Evolutionary conservation across 37 sponge, comb jelly and placozoan species (phyloP).

Genomic region (Mnemiopsis leidyi): DNA sequence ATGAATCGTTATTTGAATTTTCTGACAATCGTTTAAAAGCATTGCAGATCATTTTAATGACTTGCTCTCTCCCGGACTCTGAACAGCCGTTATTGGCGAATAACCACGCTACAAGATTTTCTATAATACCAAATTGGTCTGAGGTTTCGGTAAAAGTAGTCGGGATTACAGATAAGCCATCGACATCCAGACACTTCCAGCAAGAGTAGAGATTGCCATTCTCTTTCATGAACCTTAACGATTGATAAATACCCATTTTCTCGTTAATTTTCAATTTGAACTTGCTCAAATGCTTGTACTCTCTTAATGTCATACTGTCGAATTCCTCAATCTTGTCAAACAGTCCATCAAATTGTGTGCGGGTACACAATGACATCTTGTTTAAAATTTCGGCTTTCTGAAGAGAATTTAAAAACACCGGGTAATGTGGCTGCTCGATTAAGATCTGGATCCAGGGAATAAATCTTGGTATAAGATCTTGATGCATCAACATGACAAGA

Average conservation of each 20-base stretch:
- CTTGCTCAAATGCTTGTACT: neutral
- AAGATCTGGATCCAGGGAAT: neutral
- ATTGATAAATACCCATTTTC: neutral
- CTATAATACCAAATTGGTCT: neutral
- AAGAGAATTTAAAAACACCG: neutral
- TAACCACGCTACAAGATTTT: neutral
- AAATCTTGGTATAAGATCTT: slow-evolving; percentile 3
- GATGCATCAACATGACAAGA: neutral
- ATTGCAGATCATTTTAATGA: neutral
- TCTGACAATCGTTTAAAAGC: neutral
- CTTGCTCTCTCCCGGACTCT: neutral
- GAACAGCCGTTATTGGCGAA: neutral
- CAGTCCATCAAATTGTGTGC: neutral
- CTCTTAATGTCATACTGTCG: neutral
- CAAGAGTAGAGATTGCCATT: neutral
- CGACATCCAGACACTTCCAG: neutral
- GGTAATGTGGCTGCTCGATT: neutral
- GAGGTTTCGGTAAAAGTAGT: neutral
- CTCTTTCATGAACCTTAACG: neutral
- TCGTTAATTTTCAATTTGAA: neutral
- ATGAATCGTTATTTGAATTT: neutral
- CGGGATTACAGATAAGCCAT: neutral
- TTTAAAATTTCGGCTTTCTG: neutral
- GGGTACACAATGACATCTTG: neutral
- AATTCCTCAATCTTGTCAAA: neutral